These are phyloP conservation scores for Zaprionus davidi DNA, from an alignment of 1,140 invertebrate species.

Conservation along the genomic window DNA sequence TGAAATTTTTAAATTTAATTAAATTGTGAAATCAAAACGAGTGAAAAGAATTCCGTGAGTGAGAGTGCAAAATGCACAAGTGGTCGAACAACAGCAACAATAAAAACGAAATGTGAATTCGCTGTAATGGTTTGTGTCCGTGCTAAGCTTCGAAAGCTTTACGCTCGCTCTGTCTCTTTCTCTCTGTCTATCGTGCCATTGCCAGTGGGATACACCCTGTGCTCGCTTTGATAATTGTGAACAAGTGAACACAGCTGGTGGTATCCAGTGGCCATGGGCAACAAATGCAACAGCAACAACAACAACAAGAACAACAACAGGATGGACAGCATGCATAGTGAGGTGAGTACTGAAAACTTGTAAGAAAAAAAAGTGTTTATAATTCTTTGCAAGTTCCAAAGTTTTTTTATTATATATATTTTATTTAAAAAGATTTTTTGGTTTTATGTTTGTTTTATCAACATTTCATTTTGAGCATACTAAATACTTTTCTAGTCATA, in stretches of 20 bases:
- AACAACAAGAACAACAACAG: conserved; percentile 7
- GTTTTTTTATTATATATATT: conserved; percentile 39
- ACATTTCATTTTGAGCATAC: conserved; percentile 67
- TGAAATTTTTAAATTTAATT: not conserved
- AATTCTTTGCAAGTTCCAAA: conserved; percentile 65
- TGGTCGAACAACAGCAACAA: conserved; percentile 8
- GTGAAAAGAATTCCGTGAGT: conserved; percentile 14
- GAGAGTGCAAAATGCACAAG: conserved; percentile 17
- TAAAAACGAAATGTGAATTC: not conserved
- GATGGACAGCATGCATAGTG: not conserved
- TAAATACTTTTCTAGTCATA: conserved; percentile 71
- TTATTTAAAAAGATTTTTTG: conserved; percentile 13
- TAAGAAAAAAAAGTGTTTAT: conserved; percentile 11
- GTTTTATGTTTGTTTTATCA: conserved; percentile 33
- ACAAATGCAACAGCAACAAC: conserved; percentile 28
- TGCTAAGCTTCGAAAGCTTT: conserved; percentile 58
- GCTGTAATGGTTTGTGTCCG: conserved; percentile 54
- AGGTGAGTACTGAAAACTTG: conserved; percentile 57
- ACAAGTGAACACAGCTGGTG: conserved; percentile 99
- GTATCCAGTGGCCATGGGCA: conserved; percentile 92
- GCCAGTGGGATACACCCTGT: conserved; percentile 96
- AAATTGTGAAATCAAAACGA: conserved; percentile 35
- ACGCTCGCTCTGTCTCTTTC: conserved; percentile 60
- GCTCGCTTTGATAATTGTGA: conserved; percentile 92
- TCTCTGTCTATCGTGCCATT: conserved; percentile 58